Percentiles rank a stretch among this genome's conserved stretches.
Conservation (phyloP, 2,888 invertebrate genomes). For the Ormyrus pomaceus region DNA sequence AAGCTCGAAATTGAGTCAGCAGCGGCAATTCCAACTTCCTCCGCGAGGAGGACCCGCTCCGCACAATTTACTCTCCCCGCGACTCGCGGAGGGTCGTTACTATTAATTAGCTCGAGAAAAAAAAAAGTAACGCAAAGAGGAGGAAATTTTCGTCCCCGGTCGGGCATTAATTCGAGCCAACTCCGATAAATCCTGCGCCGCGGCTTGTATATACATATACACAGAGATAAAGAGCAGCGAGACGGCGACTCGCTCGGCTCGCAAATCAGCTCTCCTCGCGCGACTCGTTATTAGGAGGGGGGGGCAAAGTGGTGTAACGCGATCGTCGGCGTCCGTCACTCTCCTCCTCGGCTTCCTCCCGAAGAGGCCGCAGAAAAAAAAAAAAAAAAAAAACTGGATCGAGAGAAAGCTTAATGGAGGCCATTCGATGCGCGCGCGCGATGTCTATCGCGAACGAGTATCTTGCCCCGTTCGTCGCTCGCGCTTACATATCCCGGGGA, state of each 20-base stretch:
- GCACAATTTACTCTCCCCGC: neutral
- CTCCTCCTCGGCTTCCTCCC: no score
- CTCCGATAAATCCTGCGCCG: no score
- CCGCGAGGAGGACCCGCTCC: neutral
- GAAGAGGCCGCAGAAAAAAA: neutral
- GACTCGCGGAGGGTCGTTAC: conserved; percentile 21
- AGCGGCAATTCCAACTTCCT: conserved; percentile 14
- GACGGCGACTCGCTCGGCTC: conserved; percentile 22
- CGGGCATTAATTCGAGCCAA: no score
- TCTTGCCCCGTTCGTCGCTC: neutral
- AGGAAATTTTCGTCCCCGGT: neutral
- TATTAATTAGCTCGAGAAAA: neutral
- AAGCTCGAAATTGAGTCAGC: conserved; percentile 20
- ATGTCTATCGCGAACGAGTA: conserved; percentile 29
- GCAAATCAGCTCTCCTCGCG: conserved; percentile 17
- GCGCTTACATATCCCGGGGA: no score
- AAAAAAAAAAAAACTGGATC: conserved; percentile 4
- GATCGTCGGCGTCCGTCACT: conserved; percentile 38
- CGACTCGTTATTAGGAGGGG: neutral
- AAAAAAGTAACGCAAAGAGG: neutral
- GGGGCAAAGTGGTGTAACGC: conserved; percentile 5
- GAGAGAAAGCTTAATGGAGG: conserved; percentile 25
- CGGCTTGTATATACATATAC: no score
- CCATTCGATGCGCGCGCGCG: conserved; percentile 27
- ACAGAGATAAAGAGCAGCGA: no score